Evolutionary conservation across 2,113 vertebrate species (phyloP).

Genomic region (Pluvianellus socialis): DNA sequence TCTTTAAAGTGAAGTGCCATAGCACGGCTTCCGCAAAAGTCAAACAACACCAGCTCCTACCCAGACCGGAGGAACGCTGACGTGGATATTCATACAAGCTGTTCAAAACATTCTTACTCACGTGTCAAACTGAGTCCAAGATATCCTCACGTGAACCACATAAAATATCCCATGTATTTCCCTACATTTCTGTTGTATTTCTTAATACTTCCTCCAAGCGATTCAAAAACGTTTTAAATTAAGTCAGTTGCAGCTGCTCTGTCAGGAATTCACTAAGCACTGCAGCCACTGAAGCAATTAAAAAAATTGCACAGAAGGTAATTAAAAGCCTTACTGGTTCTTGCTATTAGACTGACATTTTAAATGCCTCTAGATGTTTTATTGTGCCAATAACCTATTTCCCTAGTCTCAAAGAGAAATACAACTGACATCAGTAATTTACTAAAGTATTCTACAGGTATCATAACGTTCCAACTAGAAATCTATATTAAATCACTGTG

Average conservation of each 20-base stretch:
- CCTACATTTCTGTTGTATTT: conserved; percentile 11
- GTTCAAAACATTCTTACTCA: background rate
- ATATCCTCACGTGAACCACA: background rate
- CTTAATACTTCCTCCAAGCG: conserved; percentile 46
- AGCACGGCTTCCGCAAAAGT: background rate
- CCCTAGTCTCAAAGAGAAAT: conserved; percentile 85
- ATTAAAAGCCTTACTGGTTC: conserved; percentile 99
- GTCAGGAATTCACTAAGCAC: conserved; percentile 79
- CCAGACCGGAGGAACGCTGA: background rate
- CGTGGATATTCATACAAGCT: accelerated
- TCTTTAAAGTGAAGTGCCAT: background rate
- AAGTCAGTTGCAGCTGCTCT: conserved; percentile 80
- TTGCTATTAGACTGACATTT: conserved; percentile 95
- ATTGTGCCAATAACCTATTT: conserved; percentile 94
- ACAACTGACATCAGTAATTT: conserved; percentile 94
- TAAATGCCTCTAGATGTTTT: conserved; percentile 92
- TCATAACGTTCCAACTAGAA: conserved; percentile 77
- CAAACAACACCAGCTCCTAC: background rate
- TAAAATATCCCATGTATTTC: background rate
- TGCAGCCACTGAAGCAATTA: conserved; percentile 82
- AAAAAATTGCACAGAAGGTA: conserved; percentile 98
- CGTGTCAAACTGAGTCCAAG: background rate
- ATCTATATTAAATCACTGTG: conserved; percentile 79
- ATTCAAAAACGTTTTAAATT: conserved; percentile 72
- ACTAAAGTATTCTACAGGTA: conserved; percentile 89